phyloP scores from a whole-genome alignment of 2,113 vertebrate species.

The Psophia crepitans region DNA sequence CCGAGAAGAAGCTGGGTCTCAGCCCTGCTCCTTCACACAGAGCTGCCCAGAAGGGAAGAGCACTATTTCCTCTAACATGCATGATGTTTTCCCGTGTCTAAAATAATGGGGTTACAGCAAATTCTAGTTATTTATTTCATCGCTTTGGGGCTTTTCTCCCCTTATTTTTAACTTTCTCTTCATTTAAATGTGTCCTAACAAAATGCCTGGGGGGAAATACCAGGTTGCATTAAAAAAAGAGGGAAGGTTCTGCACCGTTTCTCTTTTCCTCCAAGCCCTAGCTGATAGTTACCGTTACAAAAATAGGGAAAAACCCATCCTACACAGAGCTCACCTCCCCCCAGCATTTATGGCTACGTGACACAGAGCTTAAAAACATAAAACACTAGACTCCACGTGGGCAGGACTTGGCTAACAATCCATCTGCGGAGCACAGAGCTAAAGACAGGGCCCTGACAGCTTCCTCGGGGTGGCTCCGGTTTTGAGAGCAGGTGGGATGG shows the following conservation, averaged over 20 bases:
- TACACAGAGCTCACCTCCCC: not conserved
- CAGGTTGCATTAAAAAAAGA: not conserved
- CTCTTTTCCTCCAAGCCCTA: not conserved
- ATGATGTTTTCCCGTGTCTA: not conserved
- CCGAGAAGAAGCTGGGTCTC: not conserved
- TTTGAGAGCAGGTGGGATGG: not conserved
- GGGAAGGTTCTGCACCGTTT: not conserved
- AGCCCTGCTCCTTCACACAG: not conserved
- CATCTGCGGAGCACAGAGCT: not conserved
- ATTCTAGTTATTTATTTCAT: not conserved
- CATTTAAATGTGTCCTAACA: not conserved
- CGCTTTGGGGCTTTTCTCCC: not conserved
- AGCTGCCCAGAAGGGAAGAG: not conserved
- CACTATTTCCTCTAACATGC: not conserved
- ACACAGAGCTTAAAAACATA: not conserved
- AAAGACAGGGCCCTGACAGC: not conserved
- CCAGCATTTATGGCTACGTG: not conserved
- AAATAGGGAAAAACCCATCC: not conserved
- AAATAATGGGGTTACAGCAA: not conserved
- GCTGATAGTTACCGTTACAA: not conserved
- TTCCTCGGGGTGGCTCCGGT: not conserved
- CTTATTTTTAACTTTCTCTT: not conserved
- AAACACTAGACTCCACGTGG: slow-evolving; percentile 2
- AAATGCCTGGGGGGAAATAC: not conserved
- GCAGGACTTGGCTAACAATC: slow-evolving; percentile 28